Base-by-base conservation (phyloP, 2,797 vertebrate species). In the Labeo calbasu region DNA sequence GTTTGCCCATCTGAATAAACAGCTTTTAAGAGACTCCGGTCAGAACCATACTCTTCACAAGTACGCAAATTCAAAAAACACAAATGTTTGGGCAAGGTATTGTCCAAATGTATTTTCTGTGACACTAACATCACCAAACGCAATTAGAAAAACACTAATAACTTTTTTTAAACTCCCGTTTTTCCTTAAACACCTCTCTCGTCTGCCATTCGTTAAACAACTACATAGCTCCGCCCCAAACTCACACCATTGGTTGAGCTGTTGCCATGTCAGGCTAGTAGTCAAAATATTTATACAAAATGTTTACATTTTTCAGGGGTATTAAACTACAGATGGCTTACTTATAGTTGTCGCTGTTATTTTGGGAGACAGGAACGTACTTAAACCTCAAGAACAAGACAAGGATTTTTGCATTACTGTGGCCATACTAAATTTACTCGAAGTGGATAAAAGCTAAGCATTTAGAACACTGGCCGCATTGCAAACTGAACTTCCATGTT, bases 261-360 rank as follows among this genome's bases (percentile, higher is more conserved):
- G 75, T 77, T 48, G 40, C 21, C 2, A 46, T 48, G 61, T 48
- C 59, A 66, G 40, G 15, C 23, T 32, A 48, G 23, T 8, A 50
- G 59, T 46, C 17, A 32, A 46, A 46, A 61, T 40, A 21, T n/a
- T 17, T 43, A 46, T 61, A 46, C 17, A 12, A 21, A 36, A 51
- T 36, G 28, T 79, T 79, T 66, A 79, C 25, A 65, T 21, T 48
- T 36, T 61, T 66, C 10, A 65, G 46, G 61, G 48, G 11, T 14
- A 66, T 79, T n/a, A 7, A 28, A 13, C 40, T 25, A 77, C 36
- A 23, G 46, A 50, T 32, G 10, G 28, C n/a, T 36, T 32, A 36
- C 21, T 70, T 46, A 1, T n/a, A 23, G 12, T 48, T 19, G 4
- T 51, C 8, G 0, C 48, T 73, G 10, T 53, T 48, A 48, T 9